Evolutionary conservation across 1,140 invertebrate species (phyloP).

Genomic region (Drosophila lowei): DNA sequence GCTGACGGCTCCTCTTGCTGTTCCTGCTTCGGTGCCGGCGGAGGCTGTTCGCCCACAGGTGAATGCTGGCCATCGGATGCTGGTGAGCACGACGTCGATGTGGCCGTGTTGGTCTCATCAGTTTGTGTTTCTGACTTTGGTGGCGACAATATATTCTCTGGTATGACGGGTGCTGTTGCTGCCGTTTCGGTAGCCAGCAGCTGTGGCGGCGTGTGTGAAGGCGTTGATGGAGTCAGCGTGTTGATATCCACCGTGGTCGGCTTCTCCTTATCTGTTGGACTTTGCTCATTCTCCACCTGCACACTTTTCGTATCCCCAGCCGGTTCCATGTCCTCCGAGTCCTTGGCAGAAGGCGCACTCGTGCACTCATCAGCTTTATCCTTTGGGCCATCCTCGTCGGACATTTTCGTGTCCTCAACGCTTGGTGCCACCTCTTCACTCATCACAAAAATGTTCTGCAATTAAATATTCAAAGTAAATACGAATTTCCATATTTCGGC

Average conservation of each 20-base stretch:
- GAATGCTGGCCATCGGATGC: conserved; percentile 73
- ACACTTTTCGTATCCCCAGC: conserved; percentile 3
- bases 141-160: conserved; percentile 77
- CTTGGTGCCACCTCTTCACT: conserved; percentile 34
- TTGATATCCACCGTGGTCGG: conserved; percentile 56
- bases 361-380: conserved; percentile 27
- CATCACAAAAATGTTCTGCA: conserved; percentile 53
- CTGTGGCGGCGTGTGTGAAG: conserved; percentile 73
- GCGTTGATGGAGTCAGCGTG: conserved; percentile 68
- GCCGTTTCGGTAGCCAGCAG: conserved; percentile 44
- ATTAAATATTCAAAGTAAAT: conserved; percentile 25
- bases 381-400: conserved; percentile 32
- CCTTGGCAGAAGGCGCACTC: not conserved
- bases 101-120: conserved; percentile 78
- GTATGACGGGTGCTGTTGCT: conserved; percentile 50
- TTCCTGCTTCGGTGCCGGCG: conserved; percentile 18
- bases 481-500: conserved; percentile 28
- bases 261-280: conserved; percentile 27
- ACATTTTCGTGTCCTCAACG: conserved; percentile 37
- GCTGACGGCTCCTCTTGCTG: conserved; percentile 13
- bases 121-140: conserved; percentile 80
- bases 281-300: conserved; percentile 4
- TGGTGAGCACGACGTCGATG: conserved; percentile 76
- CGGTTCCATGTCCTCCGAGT: conserved; percentile 5
- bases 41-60: conserved; percentile 36